Base-by-base conservation (phyloP, 2,797 vertebrate species). In the Gymnopithys bicolor region DNA sequence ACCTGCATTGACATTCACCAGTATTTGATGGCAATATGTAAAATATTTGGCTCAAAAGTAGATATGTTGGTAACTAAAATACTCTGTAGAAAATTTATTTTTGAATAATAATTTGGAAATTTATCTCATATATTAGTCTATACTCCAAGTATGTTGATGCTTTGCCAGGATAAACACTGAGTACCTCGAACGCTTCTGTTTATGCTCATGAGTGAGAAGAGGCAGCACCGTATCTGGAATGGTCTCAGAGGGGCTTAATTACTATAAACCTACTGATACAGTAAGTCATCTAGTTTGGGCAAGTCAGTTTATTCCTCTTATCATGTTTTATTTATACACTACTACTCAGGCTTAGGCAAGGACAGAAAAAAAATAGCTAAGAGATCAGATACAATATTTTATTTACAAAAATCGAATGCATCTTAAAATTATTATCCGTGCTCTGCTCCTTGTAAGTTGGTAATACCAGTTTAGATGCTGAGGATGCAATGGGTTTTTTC, bases 231-330 rank as follows among this genome's bases (percentile, higher is more conserved):
- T 25, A 28, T 10, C 35, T 37, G 62, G 10, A n/a, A 22, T 13
- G 32, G 28, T 67, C 48, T 63, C 9, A 37, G 62, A 55, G 9
- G 1, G 71, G 18, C 19, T 75, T 71, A 49, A 70, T 27, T 14
- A 45, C 15, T 1, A 0, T 25, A 19, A 8, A 19, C 33, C 5
- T 33, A 32, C 7, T 7, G 56, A 6, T 33, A 25, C 3, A 48
- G 7, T 4, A 45, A 49, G 4, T 69, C 11, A 41, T 39, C 19
- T n/a, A 39, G 39, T 48, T 60, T 22, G 52, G 32, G 56, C 8
- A 37, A 25, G 60, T 37, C 21, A 23, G 2, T 53, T 74, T 70
- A 24, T 76, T 62, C 6, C 16, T 81, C 25, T 62, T 77, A 28
- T 5, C 11, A 5, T 1, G 1, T 6, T 73, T 39, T 67, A 7